Percentiles rank a stretch among this genome's conserved stretches.
phyloP scores from a whole-genome alignment of 2,113 vertebrate genomes.

The Cnemophilus loriae region DNA sequence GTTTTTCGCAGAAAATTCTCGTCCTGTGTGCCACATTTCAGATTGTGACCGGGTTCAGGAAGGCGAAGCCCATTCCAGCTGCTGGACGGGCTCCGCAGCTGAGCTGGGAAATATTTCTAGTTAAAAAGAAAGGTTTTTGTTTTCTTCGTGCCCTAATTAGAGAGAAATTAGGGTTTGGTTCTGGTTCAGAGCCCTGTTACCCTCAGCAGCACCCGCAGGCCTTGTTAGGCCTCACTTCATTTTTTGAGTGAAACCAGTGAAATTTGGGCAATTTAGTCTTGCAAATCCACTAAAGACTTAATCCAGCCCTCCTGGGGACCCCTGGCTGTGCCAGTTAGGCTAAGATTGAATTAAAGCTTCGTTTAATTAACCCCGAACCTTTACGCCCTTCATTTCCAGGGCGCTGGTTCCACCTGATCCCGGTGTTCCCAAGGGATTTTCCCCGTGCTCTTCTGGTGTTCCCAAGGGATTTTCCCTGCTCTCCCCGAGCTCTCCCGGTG shows the following conservation, averaged over 20 bases:
- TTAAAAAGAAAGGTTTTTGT: background rate
- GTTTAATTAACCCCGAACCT: background rate
- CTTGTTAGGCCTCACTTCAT: background rate
- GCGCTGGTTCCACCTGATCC: fast-evolving
- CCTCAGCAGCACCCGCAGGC: too few species aligned
- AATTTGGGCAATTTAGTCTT: fast-evolving
- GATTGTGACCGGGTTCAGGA: background rate
- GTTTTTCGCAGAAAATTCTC: background rate
- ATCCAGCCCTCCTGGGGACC: background rate
- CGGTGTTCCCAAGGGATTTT: fast-evolving
- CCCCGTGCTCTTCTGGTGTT: fast-evolving
- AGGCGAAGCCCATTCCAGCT: background rate
- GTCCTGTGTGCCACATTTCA: background rate
- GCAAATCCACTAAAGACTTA: background rate
- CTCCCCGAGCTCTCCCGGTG: too few species aligned
- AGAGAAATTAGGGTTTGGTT: background rate
- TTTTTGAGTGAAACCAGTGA: background rate
- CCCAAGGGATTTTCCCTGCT: background rate
- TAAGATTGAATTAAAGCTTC: background rate
- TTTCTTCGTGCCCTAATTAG: background rate
- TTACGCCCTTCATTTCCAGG: background rate
- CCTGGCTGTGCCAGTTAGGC: background rate
- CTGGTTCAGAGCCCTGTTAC: too few species aligned
- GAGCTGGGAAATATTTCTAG: background rate
- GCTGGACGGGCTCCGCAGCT: background rate